phyloP scores from a whole-genome alignment of 2,888 invertebrate species.

The Microctonus aethiopoides region DNA sequence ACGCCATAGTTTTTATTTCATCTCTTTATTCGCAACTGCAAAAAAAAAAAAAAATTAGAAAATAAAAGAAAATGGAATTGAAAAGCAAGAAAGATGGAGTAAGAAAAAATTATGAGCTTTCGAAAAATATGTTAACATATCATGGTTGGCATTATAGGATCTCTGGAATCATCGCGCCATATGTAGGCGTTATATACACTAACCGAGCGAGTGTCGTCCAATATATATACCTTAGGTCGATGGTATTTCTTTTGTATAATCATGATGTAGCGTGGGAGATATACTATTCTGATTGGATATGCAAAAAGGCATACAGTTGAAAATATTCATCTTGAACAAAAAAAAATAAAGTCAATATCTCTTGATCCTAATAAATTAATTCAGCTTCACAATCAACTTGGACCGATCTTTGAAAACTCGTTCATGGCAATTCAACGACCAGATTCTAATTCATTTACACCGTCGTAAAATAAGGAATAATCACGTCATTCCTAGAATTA shows the following conservation, averaged over 20 bases:
- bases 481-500: conserved; percentile 10
- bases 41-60: not conserved
- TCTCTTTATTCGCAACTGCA: not conserved
- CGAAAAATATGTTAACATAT: conserved; percentile 8
- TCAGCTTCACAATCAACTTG: conserved; percentile 28
- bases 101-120: conserved; percentile 10
- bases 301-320: conserved; percentile 32
- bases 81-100: not conserved
- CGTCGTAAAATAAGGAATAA: conserved; percentile 18
- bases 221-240: conserved; percentile 4
- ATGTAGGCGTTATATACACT: conserved; percentile 21
- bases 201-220: not conserved
- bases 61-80: not conserved
- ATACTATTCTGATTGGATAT: conserved; percentile 32
- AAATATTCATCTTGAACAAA: no score
- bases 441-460: conserved; percentile 16
- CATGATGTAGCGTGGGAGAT: conserved; percentile 44
- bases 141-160: conserved; percentile 15
- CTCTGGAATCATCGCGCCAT: conserved; percentile 19
- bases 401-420: conserved; percentile 21
- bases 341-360: conserved; percentile 34
- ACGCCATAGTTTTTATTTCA: not conserved
- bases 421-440: conserved; percentile 11
- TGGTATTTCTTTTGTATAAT: conserved; percentile 40
- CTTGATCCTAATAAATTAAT: conserved; percentile 42